phyloP scores from a whole-genome alignment of 2,113 vertebrate species.

The Nipponia nippon region DNA sequence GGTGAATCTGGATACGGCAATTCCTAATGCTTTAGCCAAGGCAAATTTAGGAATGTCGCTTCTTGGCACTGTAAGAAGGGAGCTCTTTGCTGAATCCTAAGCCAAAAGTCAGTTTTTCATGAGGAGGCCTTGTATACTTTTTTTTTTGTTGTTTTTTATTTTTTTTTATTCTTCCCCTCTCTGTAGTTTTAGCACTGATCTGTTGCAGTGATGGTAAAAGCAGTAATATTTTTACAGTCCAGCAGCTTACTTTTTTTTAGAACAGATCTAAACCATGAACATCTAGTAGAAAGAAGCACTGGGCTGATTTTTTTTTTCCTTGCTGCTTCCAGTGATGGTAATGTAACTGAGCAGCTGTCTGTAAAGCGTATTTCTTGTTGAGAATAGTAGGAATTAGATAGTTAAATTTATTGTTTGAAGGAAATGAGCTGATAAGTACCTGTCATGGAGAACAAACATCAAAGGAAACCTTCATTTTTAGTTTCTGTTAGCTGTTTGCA shows the following conservation, averaged over 20 bases:
- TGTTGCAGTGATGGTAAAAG: not conserved
- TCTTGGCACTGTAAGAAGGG: not conserved
- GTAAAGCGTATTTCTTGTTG: not conserved
- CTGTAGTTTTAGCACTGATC: not conserved
- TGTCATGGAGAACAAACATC: not conserved
- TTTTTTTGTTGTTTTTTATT: not conserved
- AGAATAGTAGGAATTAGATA: not conserved
- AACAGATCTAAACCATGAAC: not conserved
- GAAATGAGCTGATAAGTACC: not conserved
- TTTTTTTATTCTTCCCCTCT: not conserved
- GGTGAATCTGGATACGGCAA: not conserved
- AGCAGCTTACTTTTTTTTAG: not conserved
- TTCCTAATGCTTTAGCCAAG: not conserved
- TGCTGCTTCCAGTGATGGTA: not conserved
- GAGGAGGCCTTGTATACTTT: not conserved
- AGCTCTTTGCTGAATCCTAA: not conserved
- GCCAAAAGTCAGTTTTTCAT: not conserved
- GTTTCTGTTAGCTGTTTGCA: not conserved
- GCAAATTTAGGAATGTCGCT: not conserved
- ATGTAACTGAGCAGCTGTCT: not conserved
- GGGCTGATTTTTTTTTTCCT: not conserved
- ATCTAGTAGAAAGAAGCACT: not conserved
- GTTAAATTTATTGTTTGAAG: not conserved
- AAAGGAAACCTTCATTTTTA: not conserved
- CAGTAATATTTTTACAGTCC: not conserved